Percentiles rank a stretch among this genome's conserved stretches.
Evolutionary conservation across 2,888 invertebrate species (phyloP).

Genomic region (Gari tellinella): DNA sequence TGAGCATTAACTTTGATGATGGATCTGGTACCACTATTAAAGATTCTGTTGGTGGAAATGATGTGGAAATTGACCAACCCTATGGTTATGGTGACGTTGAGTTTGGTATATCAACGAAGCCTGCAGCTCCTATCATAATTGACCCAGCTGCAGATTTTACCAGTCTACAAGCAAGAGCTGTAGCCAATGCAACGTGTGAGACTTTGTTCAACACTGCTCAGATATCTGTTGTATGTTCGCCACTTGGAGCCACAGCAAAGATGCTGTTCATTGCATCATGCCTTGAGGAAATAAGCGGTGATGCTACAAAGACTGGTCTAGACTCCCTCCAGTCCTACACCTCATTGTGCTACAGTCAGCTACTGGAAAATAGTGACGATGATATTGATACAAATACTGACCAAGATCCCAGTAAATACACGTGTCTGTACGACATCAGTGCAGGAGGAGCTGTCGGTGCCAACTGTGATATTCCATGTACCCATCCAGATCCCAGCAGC

Average conservation of each 20-base stretch:
- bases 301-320: slow-evolving; percentile 4
- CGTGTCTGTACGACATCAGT: slow-evolving; percentile 17
- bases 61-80: slow-evolving; percentile 18
- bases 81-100: slow-evolving; percentile 19
- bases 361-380: slow-evolving; percentile 1
- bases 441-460: slow-evolving; percentile 42
- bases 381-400: neutral
- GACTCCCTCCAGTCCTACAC: slow-evolving; percentile 16
- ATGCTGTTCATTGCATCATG: slow-evolving; percentile 13
- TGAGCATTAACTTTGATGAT: slow-evolving; percentile 22
- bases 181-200: slow-evolving; percentile 11
- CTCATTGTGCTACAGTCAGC: slow-evolving; percentile 13
- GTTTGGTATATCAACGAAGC: slow-evolving; percentile 16
- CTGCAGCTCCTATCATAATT: slow-evolving; percentile 15
- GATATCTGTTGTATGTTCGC: slow-evolving; percentile 14
- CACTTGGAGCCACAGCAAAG: neutral
- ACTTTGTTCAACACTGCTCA: slow-evolving; percentile 6
- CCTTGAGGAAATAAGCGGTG: slow-evolving; percentile 21
- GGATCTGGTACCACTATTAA: slow-evolving; percentile 7
- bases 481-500: slow-evolving; percentile 21
- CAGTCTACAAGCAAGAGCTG: slow-evolving; percentile 8
- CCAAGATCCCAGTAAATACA: slow-evolving; percentile 23
- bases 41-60: slow-evolving; percentile 13
- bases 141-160: slow-evolving; percentile 3
- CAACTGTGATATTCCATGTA: slow-evolving; percentile 42